Base-by-base conservation (phyloP, 2,113 vertebrate species). In the Mesitornis unicolor region DNA sequence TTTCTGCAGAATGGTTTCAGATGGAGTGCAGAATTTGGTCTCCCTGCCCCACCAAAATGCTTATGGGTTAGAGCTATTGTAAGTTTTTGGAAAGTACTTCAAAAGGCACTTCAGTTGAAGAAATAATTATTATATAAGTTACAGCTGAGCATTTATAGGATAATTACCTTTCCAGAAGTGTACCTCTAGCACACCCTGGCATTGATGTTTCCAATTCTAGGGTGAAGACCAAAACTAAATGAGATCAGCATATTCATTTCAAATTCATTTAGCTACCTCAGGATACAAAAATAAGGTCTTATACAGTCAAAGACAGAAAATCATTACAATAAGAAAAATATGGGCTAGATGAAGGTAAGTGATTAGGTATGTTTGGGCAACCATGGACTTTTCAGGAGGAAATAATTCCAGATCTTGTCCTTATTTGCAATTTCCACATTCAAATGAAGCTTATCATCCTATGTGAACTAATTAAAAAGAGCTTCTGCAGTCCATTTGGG, bases 91-190 rank as follows among this genome's bases (percentile, higher is more conserved):
- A 94, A 93, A 95, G 81, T 71, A 95, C 94, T 95, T 97, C 97
- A 97, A 97, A 97, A 94, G 71, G 89, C 80, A 87, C 87, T 77
- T 88, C 83, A 92, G 84, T 87, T 95, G 92, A 97, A 97, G 92
- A 96, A 93, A 95, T 92, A 97, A 97, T 97, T 97, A 82, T 93
- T 95, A 96, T 95, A 92, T 94, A 96, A 96, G 93, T 95, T 97
- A 96, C 89, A 94, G 96, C 95, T 94, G 96, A 97, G 75, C 89
- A 91, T 95, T 97, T 97, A 92, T 90, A 96, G 93, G 81, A 88
- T 97, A 97, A 97, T 96, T 93, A 79, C 92, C 76, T 96, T 97
- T 96, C 96, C 96, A 97, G 96, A 97, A 97, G 63, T 87, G 78
- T 87, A 96, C 90, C 93, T 96, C 93, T 90, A 92, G 91, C 86